Evolutionary conservation across 30 jellyfish, hydroid and myxozoan genomes (phyloP), one percentile per base, ranked within the genome.

Genomic region (Calvadosia cruxmelitensis): DNA sequence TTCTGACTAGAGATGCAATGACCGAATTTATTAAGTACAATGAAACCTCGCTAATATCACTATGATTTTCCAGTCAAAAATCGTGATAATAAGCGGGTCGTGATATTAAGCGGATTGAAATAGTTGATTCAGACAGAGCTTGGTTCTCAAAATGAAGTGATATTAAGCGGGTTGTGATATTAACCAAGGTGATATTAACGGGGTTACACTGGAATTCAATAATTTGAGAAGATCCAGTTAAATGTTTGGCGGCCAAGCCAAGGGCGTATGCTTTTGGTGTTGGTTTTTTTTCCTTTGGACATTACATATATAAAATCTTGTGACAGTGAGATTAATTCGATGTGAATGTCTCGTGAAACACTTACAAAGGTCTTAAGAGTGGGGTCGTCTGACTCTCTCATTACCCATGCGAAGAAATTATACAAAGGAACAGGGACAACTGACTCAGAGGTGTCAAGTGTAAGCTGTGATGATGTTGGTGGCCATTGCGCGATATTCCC

Each of bases 361-460:
- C 24, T 27, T 12, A 57, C 32, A 27, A 3, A 16, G 69, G 12
- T 5, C 5, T 57, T 10, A 16, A n/a, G 34, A 12, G 57, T 66
- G 69, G 82, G 90, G 34, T 77, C 86, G 13, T 77, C 61, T 48
- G 83, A 77, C 42, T 34, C 68, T 35, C 88, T 84, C 3, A 76
- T 26, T 27, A 72, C 83, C 74, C 76, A 52, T 29, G 67, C 68
- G 1, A 76, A 42, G 34, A 76, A 76, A 67, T 50, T 67, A 24
- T n/a, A 76, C 13, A 76, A 29, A 13, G 10, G 24, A 42, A 66
- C 50, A 25, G 88, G 88, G 29, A 52, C 50, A 29, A 72, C 36
- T 29, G 48, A 66, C 53, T 35, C 66, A 2, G 72, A 71, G 0
- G 70, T 49, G 23, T 42, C 30, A 12, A 68, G 13, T 0, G 82